Base-by-base conservation (phyloP, 2,797 vertebrate genomes). In the Okamejei kenojei region DNA sequence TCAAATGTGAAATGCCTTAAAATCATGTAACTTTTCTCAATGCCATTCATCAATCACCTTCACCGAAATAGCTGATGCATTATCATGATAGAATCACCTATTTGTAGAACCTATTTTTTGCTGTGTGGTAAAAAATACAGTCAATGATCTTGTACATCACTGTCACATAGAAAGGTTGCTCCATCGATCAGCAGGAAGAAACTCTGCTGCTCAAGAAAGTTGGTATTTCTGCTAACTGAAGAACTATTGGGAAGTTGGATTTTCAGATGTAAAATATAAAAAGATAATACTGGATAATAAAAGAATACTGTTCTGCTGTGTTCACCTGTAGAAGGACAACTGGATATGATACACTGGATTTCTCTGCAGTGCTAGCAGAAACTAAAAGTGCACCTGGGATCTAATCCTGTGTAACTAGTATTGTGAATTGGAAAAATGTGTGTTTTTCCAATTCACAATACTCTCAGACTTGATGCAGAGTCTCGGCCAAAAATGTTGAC, bases 71-170 rank as follows among this genome's bases (percentile, higher is more conserved):
- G 54, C 54, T 61, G 81, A 84, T 11, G 81, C 23, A 61, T 23
- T 23, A 29, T 26, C 21, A 58, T n/a, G 81, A 84, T 15, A n/a
- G 81, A 61, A 17, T 61, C 23, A 29, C 29, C 54, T 58, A 58
- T 84, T 84, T 84, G 54, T 61, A 5, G 81, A 84, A 58, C 9
- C 81, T 35, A 29, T 23, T 61, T 84, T 61, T 58, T 13, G 54
- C 81, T n/a, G 81, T 15, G 81, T n/a, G 58, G 81, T 84, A 61
- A 11, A 61, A 84, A 84, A 84, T 61, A 3, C 80, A 84, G 81
- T 61, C 54, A 84, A 61, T 29, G 81, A 29, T 29, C 81, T 61
- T 61, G 54, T 61, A 61, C 4, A 61, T 61, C 61, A 61, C 81
- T 84, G 81, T 84, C 54, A 61, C 54, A n/a, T 58, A 29, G 9